phyloP scores from a whole-genome alignment of 2,888 invertebrate genomes.

The Poecilus cupreus region DNA sequence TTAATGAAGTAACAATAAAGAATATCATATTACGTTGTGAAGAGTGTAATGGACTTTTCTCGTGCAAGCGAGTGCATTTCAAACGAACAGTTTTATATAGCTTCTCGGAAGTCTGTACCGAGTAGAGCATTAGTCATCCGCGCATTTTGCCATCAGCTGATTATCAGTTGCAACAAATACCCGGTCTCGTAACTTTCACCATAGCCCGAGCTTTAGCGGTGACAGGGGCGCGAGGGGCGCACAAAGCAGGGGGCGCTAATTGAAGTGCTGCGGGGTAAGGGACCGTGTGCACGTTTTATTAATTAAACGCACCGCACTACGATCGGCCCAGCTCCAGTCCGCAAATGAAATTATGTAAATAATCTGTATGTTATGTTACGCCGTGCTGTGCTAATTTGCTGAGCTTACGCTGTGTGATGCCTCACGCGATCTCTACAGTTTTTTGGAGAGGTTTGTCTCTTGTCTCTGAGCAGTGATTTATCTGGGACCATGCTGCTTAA shows the following conservation, averaged over 20 bases:
- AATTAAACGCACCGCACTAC: slow-evolving; percentile 47
- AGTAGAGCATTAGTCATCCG: background rate
- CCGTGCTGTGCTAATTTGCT: slow-evolving; percentile 63
- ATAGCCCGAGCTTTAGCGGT: background rate
- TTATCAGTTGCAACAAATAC: background rate
- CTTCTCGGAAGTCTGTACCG: background rate
- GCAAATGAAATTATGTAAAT: slow-evolving; percentile 50
- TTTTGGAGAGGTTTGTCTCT: slow-evolving; percentile 1
- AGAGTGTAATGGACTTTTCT: too few relatives aligned
- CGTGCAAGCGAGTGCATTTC: too few relatives aligned
- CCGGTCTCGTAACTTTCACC: background rate
- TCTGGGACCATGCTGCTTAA: background rate
- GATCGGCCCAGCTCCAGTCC: slow-evolving; percentile 22
- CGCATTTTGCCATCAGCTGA: background rate
- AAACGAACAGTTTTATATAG: too few relatives aligned
- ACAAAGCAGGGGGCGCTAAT: slow-evolving; percentile 19
- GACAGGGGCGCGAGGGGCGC: background rate
- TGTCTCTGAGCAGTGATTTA: slow-evolving; percentile 11
- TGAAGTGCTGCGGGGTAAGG: slow-evolving; percentile 17
- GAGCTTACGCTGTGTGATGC: background rate
- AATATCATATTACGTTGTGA: too few relatives aligned
- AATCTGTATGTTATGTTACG: slow-evolving; percentile 50
- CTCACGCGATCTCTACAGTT: slow-evolving; percentile 17
- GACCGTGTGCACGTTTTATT: slow-evolving; percentile 41
- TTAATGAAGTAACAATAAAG: too few relatives aligned